Percentiles rank a stretch among this genome's conserved stretches.
Evolutionary conservation across 2,113 vertebrate species (phyloP).

Genomic region (Psephotus haematonotus): DNA sequence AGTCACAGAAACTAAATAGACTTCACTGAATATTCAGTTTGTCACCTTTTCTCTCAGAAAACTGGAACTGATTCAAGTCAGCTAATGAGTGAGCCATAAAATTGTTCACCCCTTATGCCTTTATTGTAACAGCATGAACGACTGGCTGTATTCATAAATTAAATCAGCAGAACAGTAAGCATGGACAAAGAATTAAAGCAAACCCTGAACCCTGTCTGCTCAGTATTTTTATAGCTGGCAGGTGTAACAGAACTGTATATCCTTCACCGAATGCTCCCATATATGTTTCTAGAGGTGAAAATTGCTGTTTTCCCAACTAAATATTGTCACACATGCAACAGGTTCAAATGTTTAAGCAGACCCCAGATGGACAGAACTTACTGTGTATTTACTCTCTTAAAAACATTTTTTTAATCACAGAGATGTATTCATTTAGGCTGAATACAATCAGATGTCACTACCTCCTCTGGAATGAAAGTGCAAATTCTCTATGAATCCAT

Average conservation of each 20-base stretch:
- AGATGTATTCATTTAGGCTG: neutral
- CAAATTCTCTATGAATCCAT: neutral
- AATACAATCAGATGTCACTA: neutral
- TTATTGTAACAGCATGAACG: slow-evolving; percentile 44
- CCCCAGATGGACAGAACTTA: neutral
- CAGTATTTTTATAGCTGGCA: neutral
- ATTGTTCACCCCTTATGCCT: slow-evolving; percentile 1
- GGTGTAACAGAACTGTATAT: neutral
- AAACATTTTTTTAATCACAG: neutral
- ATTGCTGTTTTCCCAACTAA: neutral
- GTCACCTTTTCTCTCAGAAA: slow-evolving; percentile 39
- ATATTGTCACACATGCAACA: rapidly evolving
- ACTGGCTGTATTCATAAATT: slow-evolving; percentile 31
- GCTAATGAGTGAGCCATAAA: slow-evolving; percentile 49
- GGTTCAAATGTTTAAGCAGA: neutral
- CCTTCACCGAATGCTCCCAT: neutral
- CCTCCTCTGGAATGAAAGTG: neutral
- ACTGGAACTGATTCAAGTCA: slow-evolving; percentile 30
- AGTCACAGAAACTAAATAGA: neutral
- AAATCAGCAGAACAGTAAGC: slow-evolving; percentile 54
- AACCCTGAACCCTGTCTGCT: neutral
- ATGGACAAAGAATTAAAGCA: slow-evolving; percentile 7
- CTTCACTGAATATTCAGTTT: neutral
- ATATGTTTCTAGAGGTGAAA: neutral
- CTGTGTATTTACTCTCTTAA: neutral